phyloP scores from a whole-genome alignment of 2,888 invertebrate genomes.

The Synanthedon andrenaeformis region DNA sequence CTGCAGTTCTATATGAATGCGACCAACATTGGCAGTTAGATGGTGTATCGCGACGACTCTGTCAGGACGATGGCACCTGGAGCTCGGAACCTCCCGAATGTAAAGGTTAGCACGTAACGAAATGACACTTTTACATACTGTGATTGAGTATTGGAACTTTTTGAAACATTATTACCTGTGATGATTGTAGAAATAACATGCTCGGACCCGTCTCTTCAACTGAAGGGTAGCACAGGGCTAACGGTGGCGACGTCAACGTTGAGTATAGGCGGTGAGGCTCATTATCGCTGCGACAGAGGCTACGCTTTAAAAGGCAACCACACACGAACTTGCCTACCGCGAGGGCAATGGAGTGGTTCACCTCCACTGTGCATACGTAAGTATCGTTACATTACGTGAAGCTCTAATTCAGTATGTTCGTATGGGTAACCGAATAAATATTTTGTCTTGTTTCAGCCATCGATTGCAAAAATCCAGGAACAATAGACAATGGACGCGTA shows the following conservation, averaged over 20 bases:
- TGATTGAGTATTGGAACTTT: too few species aligned
- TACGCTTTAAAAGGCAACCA: conserved; percentile 83
- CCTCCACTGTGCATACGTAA: conserved; percentile 85
- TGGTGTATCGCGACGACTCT: conserved; percentile 85
- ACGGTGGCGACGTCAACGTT: conserved; percentile 73
- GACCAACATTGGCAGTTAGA: conserved; percentile 83
- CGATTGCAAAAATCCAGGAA: conserved; percentile 83
- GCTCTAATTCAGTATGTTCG: background rate
- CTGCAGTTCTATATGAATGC: conserved; percentile 87
- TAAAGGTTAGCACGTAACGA: conserved; percentile 66
- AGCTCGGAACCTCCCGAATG: conserved; percentile 86
- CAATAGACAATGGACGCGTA: conserved; percentile 86
- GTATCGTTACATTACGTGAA: conserved; percentile 23
- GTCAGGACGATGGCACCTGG: conserved; percentile 92
- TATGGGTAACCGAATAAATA: background rate
- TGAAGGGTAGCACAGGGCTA: conserved; percentile 64
- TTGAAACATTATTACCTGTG: background rate
- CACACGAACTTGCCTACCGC: conserved; percentile 79
- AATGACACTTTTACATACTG: background rate
- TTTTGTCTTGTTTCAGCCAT: conserved; percentile 74
- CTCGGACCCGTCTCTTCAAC: conserved; percentile 73
- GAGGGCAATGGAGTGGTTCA: conserved; percentile 85
- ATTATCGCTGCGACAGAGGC: conserved; percentile 86
- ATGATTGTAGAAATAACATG: conserved; percentile 79
- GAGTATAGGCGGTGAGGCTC: conserved; percentile 83